Evolutionary conservation across 2,797 vertebrate genomes (phyloP), one percentile per base, ranked within the genome.

Genomic region (Nasua narica): DNA sequence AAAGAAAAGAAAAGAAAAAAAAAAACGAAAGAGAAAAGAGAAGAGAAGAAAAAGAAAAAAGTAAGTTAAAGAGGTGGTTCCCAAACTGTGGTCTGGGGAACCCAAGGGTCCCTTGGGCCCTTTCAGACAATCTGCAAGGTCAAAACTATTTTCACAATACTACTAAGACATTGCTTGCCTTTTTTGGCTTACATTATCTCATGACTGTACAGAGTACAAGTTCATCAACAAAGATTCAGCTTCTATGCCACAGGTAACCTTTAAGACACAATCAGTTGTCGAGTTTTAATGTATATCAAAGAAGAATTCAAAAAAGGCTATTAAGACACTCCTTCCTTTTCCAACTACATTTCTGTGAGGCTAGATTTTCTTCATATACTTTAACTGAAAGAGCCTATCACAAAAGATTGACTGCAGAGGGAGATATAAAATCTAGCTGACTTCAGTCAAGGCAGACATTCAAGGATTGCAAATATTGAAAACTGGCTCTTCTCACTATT

Each of bases 281-380:
- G 7, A 21, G 7, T 91, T 85, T 90, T 89, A 74, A 16, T 69
- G 35, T 91, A 62, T 93, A 25, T 81, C 9, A 87, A 58, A 90
- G 29, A 94, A 83, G 29, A 79, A 56, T 65, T 60, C 50, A 1
- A n/a, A 48, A 78, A 74, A 95, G n/a, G 21, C 46, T 72, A 27
- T 89, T 83, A 67, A 94, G 93, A 78, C 58, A 48, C 19, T 72
- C 40, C 62, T 93, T 87, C 25, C 19, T 93, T 95, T 91, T 91
- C 70, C 40, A 82, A 6, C n/a, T 77, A 62, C 8, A 10, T 89
- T 91, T 95, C 70, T 90, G 40, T 35, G 40, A 84, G 18, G 16
- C 65, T 93, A 46, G 10, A 54, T 87, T 95, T 94, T 95, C 76
- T 90, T 87, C 78, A 18, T 54, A 43, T 72, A 46, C 18, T 88